These are phyloP conservation scores for Dasysyrphus tricinctus DNA, from an alignment of 2,888 invertebrate species.

Conservation along the genomic window DNA sequence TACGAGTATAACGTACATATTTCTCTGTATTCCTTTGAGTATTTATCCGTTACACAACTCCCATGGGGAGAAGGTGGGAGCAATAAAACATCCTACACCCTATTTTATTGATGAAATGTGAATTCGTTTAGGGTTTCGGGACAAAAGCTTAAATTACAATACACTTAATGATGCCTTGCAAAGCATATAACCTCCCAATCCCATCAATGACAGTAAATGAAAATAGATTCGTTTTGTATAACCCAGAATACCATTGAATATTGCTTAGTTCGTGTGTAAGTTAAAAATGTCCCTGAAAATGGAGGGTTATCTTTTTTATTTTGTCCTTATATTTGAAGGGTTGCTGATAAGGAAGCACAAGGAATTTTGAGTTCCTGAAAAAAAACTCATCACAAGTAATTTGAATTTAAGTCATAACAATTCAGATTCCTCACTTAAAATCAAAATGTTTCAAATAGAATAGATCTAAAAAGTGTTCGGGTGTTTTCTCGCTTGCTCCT, in stretches of 20 bases:
- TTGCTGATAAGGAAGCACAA: background rate
- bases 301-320: background rate
- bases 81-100: conserved; percentile 6
- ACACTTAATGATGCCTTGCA: conserved; percentile 14
- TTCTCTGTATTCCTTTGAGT: background rate
- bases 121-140: conserved; percentile 6
- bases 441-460: too few species aligned
- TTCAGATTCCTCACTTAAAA: background rate
- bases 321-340: background rate
- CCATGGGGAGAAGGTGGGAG: background rate
- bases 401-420: background rate
- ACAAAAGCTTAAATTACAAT: conserved; percentile 33
- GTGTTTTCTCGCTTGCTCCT: too few species aligned
- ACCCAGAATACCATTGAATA: background rate
- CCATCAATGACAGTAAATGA: background rate
- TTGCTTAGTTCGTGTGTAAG: background rate
- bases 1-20: too few species aligned
- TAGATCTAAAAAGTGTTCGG: too few species aligned
- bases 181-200: conserved; percentile 6
- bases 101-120: conserved; percentile 46
- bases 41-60: background rate
- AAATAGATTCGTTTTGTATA: background rate
- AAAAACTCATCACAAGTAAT: background rate
- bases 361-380: background rate
- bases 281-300: conserved; percentile 8